phyloP scores from a whole-genome alignment of 2,888 invertebrate species.

The Lepidonotus clava region DNA sequence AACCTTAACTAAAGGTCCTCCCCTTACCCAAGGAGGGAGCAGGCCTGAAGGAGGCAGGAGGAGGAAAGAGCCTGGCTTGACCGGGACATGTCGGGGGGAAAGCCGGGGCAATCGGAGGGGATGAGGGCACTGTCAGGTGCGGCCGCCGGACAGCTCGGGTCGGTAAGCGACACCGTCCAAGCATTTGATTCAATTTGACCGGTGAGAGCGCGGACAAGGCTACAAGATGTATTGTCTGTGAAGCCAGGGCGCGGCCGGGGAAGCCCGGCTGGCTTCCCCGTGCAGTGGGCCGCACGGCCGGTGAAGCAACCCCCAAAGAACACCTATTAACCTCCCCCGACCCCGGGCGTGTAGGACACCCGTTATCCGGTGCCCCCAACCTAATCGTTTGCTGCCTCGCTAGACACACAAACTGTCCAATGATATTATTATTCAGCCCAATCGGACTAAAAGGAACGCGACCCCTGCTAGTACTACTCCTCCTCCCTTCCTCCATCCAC shows the following conservation, averaged over 20 bases:
- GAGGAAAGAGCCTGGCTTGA: neutral
- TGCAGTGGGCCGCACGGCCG: neutral
- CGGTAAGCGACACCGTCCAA: conserved; percentile 12
- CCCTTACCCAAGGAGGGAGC: neutral
- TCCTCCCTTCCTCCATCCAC: neutral
- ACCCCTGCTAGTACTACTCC: neutral
- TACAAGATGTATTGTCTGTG: neutral
- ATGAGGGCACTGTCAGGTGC: conserved; percentile 1
- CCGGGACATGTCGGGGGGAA: neutral
- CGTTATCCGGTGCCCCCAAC: neutral
- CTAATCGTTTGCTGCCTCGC: neutral
- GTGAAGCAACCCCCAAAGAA: neutral
- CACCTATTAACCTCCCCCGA: conserved; percentile 19
- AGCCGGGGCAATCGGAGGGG: conserved; percentile 31
- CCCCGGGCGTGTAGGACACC: conserved; percentile 17
- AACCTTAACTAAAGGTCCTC: neutral
- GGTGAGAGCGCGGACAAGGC: conserved; percentile 1
- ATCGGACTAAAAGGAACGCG: neutral
- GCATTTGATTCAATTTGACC: conserved; percentile 43
- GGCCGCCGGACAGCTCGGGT: neutral
- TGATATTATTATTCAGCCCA: conserved; percentile 32
- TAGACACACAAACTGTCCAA: conserved; percentile 40
- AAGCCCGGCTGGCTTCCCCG: no score
- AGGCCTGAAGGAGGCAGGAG: neutral
- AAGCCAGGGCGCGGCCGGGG: neutral